These are phyloP conservation scores for Eurytoma californica DNA, from an alignment of 2,888 invertebrate species.

Conservation along the genomic window DNA sequence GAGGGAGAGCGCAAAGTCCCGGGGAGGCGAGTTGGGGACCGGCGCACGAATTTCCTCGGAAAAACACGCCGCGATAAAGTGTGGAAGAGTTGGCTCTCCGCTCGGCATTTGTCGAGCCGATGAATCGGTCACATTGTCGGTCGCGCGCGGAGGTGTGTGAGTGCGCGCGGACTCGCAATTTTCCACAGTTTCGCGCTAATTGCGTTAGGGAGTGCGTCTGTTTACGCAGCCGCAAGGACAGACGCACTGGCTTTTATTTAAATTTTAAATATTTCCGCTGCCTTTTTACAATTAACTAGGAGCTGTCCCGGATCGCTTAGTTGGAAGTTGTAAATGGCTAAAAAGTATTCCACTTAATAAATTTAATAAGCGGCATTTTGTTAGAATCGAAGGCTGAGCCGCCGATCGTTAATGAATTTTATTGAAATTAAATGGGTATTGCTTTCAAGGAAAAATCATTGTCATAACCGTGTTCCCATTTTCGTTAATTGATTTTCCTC, in stretches of 20 bases:
- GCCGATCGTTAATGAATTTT: too few species aligned
- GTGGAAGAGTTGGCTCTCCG: too few species aligned
- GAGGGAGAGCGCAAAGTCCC: neutral
- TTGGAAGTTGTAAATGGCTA: too few species aligned
- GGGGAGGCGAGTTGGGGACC: neutral
- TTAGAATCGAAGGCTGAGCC: too few species aligned
- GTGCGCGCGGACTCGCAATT: neutral
- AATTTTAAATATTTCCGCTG: constrained; percentile 1
- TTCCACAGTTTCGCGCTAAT: neutral
- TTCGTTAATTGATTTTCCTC: neutral
- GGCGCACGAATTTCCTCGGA: constrained; percentile 18
- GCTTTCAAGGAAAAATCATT: neutral
- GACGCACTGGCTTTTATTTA: neutral
- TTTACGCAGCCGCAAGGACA: neutral
- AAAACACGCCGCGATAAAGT: constrained; percentile 22
- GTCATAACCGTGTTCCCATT: neutral
- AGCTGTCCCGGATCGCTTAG: too few species aligned
- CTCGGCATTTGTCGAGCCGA: neutral
- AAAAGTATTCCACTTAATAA: too few species aligned
- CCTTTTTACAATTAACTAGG: neutral
- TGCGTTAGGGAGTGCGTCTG: neutral
- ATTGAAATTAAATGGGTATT: too few species aligned
- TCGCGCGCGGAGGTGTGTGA: neutral
- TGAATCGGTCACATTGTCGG: constrained; percentile 9
- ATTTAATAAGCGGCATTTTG: too few species aligned